phyloP scores from a whole-genome alignment of 2,113 vertebrate species.

The Laticauda colubrina region DNA sequence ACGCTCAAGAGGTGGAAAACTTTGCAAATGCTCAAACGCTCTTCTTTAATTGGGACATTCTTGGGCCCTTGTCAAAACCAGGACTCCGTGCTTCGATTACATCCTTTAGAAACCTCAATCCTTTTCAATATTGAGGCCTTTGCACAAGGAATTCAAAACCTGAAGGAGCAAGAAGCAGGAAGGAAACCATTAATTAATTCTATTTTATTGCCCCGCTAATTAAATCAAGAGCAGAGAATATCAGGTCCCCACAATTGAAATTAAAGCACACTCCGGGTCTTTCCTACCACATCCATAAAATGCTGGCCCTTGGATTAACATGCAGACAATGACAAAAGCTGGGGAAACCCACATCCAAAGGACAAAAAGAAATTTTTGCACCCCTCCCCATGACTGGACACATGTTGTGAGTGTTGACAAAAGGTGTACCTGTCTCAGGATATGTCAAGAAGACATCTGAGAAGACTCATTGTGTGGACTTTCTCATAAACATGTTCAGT shows the following conservation, averaged over 20 bases:
- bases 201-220: neutral
- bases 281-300: conserved; percentile 6
- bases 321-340: neutral
- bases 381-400: no score
- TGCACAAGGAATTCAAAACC: neutral
- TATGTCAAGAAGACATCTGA: neutral
- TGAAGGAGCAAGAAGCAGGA: neutral
- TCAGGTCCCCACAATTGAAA: neutral
- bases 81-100: neutral
- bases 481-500: neutral
- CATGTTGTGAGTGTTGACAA: neutral
- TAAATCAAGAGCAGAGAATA: conserved; percentile 21
- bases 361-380: neutral
- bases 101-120: neutral
- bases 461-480: no score
- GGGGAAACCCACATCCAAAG: neutral
- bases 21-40: neutral
- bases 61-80: neutral
- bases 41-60: neutral
- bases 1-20: neutral
- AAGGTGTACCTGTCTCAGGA: neutral
- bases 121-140: neutral
- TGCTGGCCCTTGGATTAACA: neutral
- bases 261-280: neutral
- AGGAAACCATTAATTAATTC: conserved; percentile 27